Evolutionary conservation across 2,888 invertebrate species (phyloP), one percentile per base, ranked within the genome.

Genomic region (Erebia palarica): DNA sequence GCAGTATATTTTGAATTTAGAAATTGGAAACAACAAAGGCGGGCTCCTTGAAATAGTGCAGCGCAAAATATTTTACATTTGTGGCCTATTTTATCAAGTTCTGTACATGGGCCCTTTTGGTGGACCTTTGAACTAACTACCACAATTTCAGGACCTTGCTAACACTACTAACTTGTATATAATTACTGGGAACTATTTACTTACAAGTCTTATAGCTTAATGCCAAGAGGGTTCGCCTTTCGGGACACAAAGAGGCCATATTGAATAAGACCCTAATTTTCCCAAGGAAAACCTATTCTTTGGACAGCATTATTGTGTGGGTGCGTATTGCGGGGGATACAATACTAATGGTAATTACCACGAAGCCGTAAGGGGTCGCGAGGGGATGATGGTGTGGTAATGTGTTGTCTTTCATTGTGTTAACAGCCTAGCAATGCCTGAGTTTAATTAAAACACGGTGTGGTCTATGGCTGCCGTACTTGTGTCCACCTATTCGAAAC

Each of bases 221-320:
- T 65, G 36, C 65, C 16, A 16, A 53, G 53, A 58, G 49, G 58
- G 47, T 58, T 18, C 16, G 1, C 58, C 10, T 44, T 66, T 57
- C 44, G 57, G 18, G 42, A 58, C 44, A 55, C 18, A 57, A 5
- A 66, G 53, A 55, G 73, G 67, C 70, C 64, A 72, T 72, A 76
- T 74, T 75, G 74, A 76, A 78, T 76, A 73, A 73, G 73, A 73
- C 75, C 77, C 75, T 76, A 77, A 78, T 77, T 78, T 77, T 74
- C 76, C 68, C 65, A 73, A 67, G 73, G 71, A 72, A 70, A 75
- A 77, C 70, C 76, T 73, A 76, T 76, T 77, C 75, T 75, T 73
- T 69, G 65, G 57, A 58, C 57, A 44, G 47, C 57, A 47, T 44
- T 58, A 65, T 55, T 57, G 49, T 59, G 47, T 49, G 59, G 49